Base-by-base conservation (phyloP, 2,113 vertebrate species). In the Panthera tigris region DNA sequence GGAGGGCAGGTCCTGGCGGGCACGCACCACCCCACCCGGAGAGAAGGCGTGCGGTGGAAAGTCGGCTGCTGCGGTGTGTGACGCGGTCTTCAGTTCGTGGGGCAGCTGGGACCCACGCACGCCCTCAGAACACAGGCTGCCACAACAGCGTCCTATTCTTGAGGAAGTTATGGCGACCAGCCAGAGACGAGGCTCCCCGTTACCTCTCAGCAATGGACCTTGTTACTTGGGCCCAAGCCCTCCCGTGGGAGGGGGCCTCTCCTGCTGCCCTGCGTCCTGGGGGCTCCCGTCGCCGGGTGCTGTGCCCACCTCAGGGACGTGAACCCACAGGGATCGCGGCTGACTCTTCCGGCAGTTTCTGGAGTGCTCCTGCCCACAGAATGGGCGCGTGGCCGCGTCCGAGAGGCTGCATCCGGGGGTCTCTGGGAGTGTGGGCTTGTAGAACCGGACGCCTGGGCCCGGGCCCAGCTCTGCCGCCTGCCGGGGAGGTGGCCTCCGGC, bases 31-130 rank as follows among this genome's bases (percentile, higher is more conserved):
- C n/a, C n/a, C 9, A 8, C 69, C 69, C n/a, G 9, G n/a, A 39
- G 19, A 21, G 19, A n/a, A 9, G 33, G n/a, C 18, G 68, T 8
- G 45, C 45, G 4, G 1, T n/a, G n/a, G 69, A 71, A 21, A 71
- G 69, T 5, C n/a, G 1, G 69, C n/a, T 9, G 69, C 69, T 19
- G 69, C 19, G 12, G n/a, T 0, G 19, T 4, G 10, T 12, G n/a
- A 23, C n/a, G 18, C 31, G 7, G 31, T 23, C 69, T 12, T 23
- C 69, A 39, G n/a, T 39, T 8, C 5, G 7, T 16, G 6, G n/a
- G 18, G 71, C 21, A 2, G 69, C n/a, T 11, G 69, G 69, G 21
- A 27, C 65, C 10, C 27, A 5, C 63, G 63, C 4, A 13, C 27
- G 63, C 63, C 41, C 71, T 73, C 36, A 27, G 69, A 23, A 4